These are phyloP conservation scores for Malacoctenus gilli DNA, from an alignment of 2,797 vertebrate species.

Conservation along the genomic window DNA sequence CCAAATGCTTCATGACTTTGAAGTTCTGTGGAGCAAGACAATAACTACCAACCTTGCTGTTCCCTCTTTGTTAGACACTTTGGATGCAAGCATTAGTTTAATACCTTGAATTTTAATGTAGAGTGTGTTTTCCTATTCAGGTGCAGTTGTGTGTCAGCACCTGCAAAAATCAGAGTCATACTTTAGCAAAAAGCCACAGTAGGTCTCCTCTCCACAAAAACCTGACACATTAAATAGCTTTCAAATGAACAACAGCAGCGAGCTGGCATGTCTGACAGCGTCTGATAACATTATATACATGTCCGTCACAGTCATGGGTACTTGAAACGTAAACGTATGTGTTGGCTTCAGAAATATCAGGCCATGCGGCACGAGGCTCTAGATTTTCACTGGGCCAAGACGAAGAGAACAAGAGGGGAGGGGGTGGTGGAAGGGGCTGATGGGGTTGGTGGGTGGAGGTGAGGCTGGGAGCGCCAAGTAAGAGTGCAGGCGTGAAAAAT, in stretches of 20 bases:
- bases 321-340: constrained; percentile 71
- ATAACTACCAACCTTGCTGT: constrained; percentile 33
- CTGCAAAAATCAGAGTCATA: constrained; percentile 59
- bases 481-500: constrained; percentile 74
- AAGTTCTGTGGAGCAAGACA: constrained; percentile 19
- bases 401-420: constrained; percentile 30
- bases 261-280: constrained; percentile 71
- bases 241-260: constrained; percentile 70
- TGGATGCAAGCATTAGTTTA: constrained; percentile 44
- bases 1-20: constrained; percentile 5
- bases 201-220: constrained; percentile 33
- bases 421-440: not conserved
- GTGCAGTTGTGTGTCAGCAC: constrained; percentile 53
- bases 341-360: constrained; percentile 67
- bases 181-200: constrained; percentile 36
- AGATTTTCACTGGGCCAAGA: constrained; percentile 65
- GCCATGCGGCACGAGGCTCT: constrained; percentile 52
- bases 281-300: constrained; percentile 78
- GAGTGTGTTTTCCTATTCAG: constrained; percentile 52
- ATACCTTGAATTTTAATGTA: constrained; percentile 53
- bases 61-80: constrained; percentile 23
- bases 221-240: constrained; percentile 66
- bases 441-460: constrained; percentile 4
- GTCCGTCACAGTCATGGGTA: constrained; percentile 75
- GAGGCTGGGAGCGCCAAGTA: constrained; percentile 36